Evolutionary conservation across 2,113 vertebrate species (phyloP).

Genomic region (Halichoerus grypus): DNA sequence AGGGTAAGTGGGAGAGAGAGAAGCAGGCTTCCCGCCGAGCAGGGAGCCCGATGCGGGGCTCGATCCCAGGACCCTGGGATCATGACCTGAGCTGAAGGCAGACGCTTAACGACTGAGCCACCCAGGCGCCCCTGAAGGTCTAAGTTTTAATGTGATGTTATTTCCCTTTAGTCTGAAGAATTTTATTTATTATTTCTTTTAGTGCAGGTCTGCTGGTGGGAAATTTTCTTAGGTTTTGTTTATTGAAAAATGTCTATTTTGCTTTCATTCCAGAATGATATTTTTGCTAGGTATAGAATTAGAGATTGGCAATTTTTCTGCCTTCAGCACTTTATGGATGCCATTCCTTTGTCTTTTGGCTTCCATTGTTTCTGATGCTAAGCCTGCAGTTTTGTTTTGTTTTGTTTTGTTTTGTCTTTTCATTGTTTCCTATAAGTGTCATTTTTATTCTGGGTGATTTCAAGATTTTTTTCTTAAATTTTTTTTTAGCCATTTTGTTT

Average conservation of each 20-base stretch:
- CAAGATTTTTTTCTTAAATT: background rate
- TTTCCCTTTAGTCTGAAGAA: background rate
- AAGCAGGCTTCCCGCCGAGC: too few species aligned
- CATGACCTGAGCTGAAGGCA: too few species aligned
- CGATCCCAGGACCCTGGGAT: too few species aligned
- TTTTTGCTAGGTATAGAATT: background rate
- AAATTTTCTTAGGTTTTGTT: background rate
- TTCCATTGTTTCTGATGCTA: background rate
- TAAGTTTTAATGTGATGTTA: background rate
- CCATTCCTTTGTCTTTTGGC: background rate
- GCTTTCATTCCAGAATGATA: background rate
- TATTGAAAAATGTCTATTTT: conserved; percentile 6
- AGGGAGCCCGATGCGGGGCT: too few species aligned
- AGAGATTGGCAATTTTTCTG: background rate
- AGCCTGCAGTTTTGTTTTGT: background rate
- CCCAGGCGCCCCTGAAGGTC: background rate
- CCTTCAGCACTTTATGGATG: background rate
- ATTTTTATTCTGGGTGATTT: background rate
- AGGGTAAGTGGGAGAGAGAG: too few species aligned
- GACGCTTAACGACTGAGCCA: too few species aligned
- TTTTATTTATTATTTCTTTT: background rate
- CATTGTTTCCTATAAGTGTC: background rate
- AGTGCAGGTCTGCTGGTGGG: background rate
- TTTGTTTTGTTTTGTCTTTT: background rate
- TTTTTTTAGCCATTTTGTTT: background rate